These are phyloP conservation scores for Polymixis lichenea DNA, from an alignment of 2,888 invertebrate species.

Conservation along the genomic window DNA sequence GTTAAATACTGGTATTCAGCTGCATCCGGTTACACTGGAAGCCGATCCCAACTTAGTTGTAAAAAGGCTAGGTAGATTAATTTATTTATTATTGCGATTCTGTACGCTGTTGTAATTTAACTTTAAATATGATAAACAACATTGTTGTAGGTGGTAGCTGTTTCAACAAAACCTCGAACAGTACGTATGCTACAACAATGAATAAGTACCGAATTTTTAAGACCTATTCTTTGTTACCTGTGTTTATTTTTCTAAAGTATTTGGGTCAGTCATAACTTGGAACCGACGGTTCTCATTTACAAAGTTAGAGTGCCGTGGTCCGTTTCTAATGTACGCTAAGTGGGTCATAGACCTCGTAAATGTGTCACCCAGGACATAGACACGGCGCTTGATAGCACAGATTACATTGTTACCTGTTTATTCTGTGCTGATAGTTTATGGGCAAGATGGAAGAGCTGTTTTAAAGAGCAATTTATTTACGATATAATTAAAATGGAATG, in stretches of 20 bases:
- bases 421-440: slow-evolving; percentile 21
- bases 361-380: slow-evolving; percentile 44
- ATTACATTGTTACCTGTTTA: slow-evolving; percentile 48
- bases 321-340: slow-evolving; percentile 48
- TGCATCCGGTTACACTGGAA: neutral
- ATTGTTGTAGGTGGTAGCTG: slow-evolving; percentile 35
- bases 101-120: slow-evolving; percentile 32
- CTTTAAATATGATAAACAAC: slow-evolving; percentile 36
- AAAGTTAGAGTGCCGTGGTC: slow-evolving; percentile 35
- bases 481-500: neutral
- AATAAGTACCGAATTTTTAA: slow-evolving; percentile 29
- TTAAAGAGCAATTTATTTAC: neutral
- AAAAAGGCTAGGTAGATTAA: neutral
- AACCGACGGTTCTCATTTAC: slow-evolving; percentile 44
- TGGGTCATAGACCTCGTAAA: slow-evolving; percentile 54
- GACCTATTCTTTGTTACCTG: slow-evolving; percentile 38
- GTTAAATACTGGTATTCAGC: neutral
- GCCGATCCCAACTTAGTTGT: neutral
- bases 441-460: neutral
- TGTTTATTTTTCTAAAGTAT: slow-evolving; percentile 37
- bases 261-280: slow-evolving; percentile 46
- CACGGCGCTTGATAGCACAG: slow-evolving; percentile 27
- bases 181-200: slow-evolving; percentile 28
- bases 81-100: slow-evolving; percentile 37
- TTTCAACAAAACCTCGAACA: slow-evolving; percentile 34